These are phyloP conservation scores for Conus betulinus DNA, from an alignment of 1,140 invertebrate genomes.

Conservation along the genomic window DNA sequence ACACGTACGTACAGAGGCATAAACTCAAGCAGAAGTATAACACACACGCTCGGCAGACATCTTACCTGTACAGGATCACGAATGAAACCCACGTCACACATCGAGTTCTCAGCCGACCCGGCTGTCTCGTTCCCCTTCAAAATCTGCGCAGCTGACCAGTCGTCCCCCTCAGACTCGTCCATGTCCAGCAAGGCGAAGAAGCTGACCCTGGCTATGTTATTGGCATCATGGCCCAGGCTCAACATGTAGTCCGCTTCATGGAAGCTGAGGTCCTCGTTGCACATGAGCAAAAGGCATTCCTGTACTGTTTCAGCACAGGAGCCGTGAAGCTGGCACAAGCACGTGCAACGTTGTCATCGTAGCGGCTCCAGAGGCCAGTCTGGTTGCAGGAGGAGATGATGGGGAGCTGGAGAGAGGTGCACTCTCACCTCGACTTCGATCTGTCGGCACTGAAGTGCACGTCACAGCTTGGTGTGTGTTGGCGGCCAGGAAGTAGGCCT, in stretches of 20 bases:
- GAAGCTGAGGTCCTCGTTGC: not conserved
- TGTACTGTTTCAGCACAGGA: slow-evolving; percentile 18
- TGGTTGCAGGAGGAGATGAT: slow-evolving; percentile 31
- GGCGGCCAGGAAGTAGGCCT: not conserved
- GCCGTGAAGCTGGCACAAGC: slow-evolving; percentile 19
- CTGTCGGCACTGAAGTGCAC: not conserved
- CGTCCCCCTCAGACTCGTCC: not conserved
- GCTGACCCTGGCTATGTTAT: slow-evolving; percentile 4
- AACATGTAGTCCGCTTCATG: too few species aligned
- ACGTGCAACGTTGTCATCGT: slow-evolving; percentile 25
- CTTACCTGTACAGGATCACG: not conserved
- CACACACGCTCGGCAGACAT: not conserved
- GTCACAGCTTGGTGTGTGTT: not conserved
- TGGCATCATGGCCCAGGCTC: too few species aligned
- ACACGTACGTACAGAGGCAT: too few species aligned
- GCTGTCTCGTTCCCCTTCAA: too few species aligned
- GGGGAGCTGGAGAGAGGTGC: not conserved
- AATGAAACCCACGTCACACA: not conserved
- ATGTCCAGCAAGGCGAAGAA: slow-evolving; percentile 21
- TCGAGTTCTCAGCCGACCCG: too few species aligned
- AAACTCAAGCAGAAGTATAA: not conserved
- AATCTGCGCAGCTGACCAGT: not conserved
- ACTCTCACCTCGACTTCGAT: not conserved
- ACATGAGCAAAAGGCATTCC: slow-evolving; percentile 29
- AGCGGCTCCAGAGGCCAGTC: slow-evolving; percentile 17